phyloP scores from a whole-genome alignment of 92 coral and sea anemone genomes.

The Paramuricea clavata region DNA sequence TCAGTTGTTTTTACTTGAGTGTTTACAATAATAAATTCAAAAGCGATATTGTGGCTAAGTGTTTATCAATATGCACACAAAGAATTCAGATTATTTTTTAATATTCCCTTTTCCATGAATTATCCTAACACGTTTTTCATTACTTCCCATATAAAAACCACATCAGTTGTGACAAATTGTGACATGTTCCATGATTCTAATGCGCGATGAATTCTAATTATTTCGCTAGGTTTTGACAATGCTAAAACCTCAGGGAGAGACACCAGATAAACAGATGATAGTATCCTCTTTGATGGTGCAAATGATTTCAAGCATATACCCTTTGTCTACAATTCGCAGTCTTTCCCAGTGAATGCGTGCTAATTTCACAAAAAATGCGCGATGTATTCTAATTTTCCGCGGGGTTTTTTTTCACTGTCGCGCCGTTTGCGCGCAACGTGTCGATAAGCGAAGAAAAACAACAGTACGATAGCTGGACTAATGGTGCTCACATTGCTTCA shows the following conservation, averaged over 20 bases:
- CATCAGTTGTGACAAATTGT: neutral
- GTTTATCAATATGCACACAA: neutral
- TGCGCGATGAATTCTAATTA: too few species aligned
- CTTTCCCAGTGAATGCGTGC: too few species aligned
- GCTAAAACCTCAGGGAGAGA: too few species aligned
- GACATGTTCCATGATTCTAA: too few species aligned
- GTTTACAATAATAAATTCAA: conserved; percentile 2
- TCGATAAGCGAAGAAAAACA: neutral
- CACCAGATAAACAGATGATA: too few species aligned
- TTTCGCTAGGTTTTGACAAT: too few species aligned
- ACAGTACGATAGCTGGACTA: neutral
- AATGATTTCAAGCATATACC: too few species aligned
- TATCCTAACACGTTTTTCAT: neutral
- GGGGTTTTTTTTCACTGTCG: neutral
- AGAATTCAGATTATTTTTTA: neutral
- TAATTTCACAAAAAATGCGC: neutral
- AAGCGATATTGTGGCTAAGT: neutral
- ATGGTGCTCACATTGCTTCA: neutral
- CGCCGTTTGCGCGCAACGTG: neutral
- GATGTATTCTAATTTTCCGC: neutral
- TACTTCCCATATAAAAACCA: neutral
- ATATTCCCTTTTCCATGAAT: neutral
- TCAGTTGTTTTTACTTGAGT: neutral
- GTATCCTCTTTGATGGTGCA: too few species aligned
- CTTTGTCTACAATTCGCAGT: neutral